phyloP scores from a whole-genome alignment of 2,797 vertebrate genomes.

The Heteromormyrus szaboi region DNA sequence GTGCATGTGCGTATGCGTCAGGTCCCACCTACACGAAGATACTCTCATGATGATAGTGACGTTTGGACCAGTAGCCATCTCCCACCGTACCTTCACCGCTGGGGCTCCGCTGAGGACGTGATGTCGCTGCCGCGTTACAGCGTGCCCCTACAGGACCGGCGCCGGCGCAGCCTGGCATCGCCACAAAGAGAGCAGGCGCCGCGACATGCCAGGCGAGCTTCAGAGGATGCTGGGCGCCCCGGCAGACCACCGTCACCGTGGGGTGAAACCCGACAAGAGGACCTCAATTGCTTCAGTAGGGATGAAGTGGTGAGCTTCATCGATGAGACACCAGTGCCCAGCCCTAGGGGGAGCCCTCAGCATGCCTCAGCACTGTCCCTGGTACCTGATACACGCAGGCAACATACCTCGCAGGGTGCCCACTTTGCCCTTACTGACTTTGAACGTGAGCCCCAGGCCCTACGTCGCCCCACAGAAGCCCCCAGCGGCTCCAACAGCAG shows the following conservation, averaged over 20 bases:
- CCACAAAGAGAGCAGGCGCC: slow-evolving; percentile 67
- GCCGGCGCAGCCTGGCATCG: slow-evolving; percentile 68
- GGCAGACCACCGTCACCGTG: slow-evolving; percentile 57
- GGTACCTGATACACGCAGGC: slow-evolving; percentile 61
- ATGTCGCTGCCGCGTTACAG: slow-evolving; percentile 68
- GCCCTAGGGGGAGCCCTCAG: slow-evolving; percentile 65
- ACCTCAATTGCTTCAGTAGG: slow-evolving; percentile 69
- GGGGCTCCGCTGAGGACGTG: slow-evolving; percentile 80
- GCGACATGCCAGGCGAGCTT: slow-evolving; percentile 68
- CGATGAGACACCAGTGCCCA: slow-evolving; percentile 68
- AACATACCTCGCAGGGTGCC: slow-evolving; percentile 51
- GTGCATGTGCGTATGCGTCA: slow-evolving; percentile 39
- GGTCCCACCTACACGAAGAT: slow-evolving; percentile 88
- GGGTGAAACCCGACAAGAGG: slow-evolving; percentile 58
- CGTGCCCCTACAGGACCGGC: slow-evolving; percentile 63
- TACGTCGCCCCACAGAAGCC: slow-evolving; percentile 56
- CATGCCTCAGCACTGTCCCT: slow-evolving; percentile 67
- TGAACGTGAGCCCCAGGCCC: slow-evolving; percentile 74
- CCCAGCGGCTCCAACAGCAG: slow-evolving; percentile 25
- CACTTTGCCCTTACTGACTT: slow-evolving; percentile 77
- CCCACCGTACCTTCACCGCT: slow-evolving; percentile 75
- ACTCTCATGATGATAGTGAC: slow-evolving; percentile 88
- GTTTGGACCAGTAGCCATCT: slow-evolving; percentile 78
- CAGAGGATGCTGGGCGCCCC: slow-evolving; percentile 71
- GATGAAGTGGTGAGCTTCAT: slow-evolving; percentile 76